Conservation (phyloP, 2,888 invertebrate genomes). For the Stictocephala bisonia region DNA sequence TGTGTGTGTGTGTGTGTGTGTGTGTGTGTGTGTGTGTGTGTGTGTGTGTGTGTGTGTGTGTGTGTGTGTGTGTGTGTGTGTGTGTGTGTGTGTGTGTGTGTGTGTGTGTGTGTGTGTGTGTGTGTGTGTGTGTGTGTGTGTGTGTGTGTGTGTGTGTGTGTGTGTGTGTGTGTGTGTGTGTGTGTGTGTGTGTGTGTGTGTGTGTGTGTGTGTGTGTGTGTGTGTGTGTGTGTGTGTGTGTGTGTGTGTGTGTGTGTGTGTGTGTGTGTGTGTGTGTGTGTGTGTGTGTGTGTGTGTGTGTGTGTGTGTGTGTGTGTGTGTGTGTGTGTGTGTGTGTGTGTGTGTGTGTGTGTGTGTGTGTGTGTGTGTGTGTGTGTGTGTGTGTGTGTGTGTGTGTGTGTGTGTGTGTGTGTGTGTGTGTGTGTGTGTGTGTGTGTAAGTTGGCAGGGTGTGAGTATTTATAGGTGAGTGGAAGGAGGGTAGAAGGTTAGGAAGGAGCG, state of each 20-base stretch:
- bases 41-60: not conserved
- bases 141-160: not conserved
- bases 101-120: not conserved
- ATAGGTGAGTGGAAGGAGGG: no score
- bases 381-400: not conserved
- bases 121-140: not conserved
- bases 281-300: not conserved
- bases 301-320: conserved; percentile 13
- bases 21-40: not conserved
- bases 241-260: not conserved
- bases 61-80: not conserved
- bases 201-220: not conserved
- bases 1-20: not conserved
- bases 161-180: not conserved
- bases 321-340: conserved; percentile 13
- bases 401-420: conserved; percentile 6
- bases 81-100: not conserved
- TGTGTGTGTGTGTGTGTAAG: not conserved
- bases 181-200: not conserved
- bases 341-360: conserved; percentile 2
- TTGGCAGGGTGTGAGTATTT: no score
- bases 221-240: not conserved
- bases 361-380: not conserved
- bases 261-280: not conserved
- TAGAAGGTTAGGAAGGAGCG: no score